phyloP scores from a whole-genome alignment of 2,888 invertebrate species.

The Cephus rjabovi region DNA sequence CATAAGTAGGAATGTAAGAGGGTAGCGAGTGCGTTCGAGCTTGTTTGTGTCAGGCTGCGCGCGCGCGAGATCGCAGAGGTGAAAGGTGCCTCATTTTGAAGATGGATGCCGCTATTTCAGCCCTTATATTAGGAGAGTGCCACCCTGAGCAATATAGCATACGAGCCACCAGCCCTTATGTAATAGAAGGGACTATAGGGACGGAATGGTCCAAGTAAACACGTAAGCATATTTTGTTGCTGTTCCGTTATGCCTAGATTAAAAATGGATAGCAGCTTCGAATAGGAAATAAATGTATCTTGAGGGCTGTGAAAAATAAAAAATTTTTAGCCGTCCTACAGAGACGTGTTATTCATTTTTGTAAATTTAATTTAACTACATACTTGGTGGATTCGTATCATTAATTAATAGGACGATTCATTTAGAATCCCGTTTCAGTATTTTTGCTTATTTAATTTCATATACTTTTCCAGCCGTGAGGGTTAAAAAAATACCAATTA shows the following conservation, averaged over 20 bases:
- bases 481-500: not conserved
- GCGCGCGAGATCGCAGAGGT: slow-evolving; percentile 10
- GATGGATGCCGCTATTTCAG: slow-evolving; percentile 20
- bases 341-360: too few relatives aligned
- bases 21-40: not conserved
- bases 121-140: slow-evolving; percentile 20
- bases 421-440: not conserved
- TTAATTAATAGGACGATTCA: not conserved
- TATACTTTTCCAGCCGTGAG: not conserved
- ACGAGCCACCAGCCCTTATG: not conserved
- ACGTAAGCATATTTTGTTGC: not conserved
- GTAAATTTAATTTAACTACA: not conserved
- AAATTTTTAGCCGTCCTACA: not conserved
- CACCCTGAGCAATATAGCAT: slow-evolving; percentile 18
- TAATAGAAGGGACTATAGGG: not conserved
- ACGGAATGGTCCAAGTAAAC: not conserved
- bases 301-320: not conserved
- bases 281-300: not conserved
- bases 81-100: slow-evolving; percentile 22
- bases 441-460: not conserved
- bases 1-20: not conserved
- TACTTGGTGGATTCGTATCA: not conserved
- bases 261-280: not conserved
- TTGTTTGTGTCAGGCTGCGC: not conserved
- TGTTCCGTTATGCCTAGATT: not conserved